Evolutionary conservation across 2,888 invertebrate species (phyloP).

Genomic region (Dynastes grantii): DNA sequence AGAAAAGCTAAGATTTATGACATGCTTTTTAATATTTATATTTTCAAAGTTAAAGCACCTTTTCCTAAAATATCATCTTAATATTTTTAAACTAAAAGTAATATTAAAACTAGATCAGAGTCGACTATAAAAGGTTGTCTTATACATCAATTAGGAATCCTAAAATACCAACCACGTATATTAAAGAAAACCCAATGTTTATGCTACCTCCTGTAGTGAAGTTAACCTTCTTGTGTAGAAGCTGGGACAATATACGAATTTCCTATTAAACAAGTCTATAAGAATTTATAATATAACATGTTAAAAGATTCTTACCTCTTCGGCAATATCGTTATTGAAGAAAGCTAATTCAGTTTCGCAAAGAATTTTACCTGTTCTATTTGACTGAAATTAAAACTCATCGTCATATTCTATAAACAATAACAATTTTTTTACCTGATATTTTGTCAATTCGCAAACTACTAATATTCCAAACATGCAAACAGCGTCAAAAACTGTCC

Average conservation of each 20-base stretch:
- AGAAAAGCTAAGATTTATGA: too few relatives aligned
- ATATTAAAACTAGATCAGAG: too few relatives aligned
- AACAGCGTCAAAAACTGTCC: conserved; percentile 12
- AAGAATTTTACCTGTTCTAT: conserved; percentile 23
- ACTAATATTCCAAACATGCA: conserved; percentile 10
- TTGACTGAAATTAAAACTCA: conserved; percentile 18
- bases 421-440: conserved; percentile 7
- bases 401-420: neutral
- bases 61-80: too few relatives aligned
- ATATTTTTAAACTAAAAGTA: too few relatives aligned
- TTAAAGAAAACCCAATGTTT: conserved; percentile 19
- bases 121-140: too few relatives aligned
- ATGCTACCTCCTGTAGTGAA: conserved; percentile 20
- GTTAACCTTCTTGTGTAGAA: conserved; percentile 16
- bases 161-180: conserved; percentile 16
- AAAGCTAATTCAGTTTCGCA: conserved; percentile 1
- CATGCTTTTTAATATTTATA: too few relatives aligned
- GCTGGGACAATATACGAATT: conserved; percentile 16
- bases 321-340: neutral
- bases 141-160: neutral
- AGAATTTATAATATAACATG: neutral
- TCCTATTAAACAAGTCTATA: neutral
- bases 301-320: conserved; percentile 8
- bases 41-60: too few relatives aligned
- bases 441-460: conserved; percentile 27